Evolutionary conservation across 2,113 vertebrate genomes (phyloP).

Genomic region (Platysteira castanea): DNA sequence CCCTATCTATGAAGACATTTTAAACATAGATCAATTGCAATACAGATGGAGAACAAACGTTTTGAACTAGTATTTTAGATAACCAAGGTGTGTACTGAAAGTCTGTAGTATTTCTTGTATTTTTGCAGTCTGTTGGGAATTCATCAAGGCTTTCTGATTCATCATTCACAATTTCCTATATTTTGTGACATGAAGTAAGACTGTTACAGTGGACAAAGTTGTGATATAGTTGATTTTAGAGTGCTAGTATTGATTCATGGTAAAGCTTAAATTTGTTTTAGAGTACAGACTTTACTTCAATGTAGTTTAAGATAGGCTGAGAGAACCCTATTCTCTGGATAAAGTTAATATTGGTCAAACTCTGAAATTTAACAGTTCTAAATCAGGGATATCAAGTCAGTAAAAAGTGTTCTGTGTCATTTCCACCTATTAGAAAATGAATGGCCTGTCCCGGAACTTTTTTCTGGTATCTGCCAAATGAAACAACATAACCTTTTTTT

Average conservation of each 20-base stretch:
- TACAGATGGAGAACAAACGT: not conserved
- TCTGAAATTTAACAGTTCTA: not conserved
- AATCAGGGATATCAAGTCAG: not conserved
- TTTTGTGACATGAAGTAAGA: not conserved
- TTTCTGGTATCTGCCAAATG: not conserved
- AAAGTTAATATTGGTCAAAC: not conserved
- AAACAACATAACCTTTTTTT: not conserved
- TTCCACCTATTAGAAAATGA: not conserved
- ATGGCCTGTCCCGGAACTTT: not conserved
- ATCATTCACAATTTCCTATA: not conserved
- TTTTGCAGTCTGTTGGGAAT: not conserved
- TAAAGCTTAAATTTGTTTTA: not conserved
- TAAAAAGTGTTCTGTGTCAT: not conserved
- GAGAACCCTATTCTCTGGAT: not conserved
- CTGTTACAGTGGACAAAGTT: not conserved
- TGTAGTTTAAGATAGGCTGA: not conserved
- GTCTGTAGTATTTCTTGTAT: not conserved
- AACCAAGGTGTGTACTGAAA: not conserved
- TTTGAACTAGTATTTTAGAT: not conserved
- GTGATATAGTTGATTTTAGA: not conserved
- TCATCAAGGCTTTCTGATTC: not conserved
- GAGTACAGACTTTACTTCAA: not conserved
- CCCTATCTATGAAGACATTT: not conserved
- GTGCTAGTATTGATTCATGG: not conserved
- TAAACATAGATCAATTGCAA: not conserved